Evolutionary conservation across 2,888 invertebrate genomes (phyloP).

Genomic region (Thereva nobilitata): DNA sequence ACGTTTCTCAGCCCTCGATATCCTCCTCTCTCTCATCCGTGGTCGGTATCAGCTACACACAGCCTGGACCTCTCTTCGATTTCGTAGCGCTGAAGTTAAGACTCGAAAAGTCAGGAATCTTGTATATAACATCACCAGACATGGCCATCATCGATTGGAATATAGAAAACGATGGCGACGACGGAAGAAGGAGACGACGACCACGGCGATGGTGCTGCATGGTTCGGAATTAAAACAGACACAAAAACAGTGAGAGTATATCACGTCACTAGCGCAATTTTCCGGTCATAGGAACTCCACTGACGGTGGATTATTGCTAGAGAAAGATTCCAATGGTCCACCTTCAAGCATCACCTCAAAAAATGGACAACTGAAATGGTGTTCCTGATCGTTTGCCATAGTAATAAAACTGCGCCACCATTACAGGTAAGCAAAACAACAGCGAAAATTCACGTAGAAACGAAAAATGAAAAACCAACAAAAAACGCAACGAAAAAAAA

Average conservation of each 20-base stretch:
- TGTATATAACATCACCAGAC: slow-evolving; percentile 25
- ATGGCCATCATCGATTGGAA: slow-evolving; percentile 21
- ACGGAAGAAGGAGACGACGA: slow-evolving; percentile 3
- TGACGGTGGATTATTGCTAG: too few relatives aligned
- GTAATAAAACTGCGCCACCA: neutral
- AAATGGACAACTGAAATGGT: too few relatives aligned
- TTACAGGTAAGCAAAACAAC: slow-evolving; percentile 6
- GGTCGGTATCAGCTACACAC: neutral
- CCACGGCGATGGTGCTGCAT: slow-evolving; percentile 22
- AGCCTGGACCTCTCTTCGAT: neutral
- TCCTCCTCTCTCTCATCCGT: slow-evolving; percentile 13
- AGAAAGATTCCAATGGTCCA: too few relatives aligned
- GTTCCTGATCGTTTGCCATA: too few relatives aligned
- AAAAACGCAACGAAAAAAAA: neutral
- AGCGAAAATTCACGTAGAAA: neutral
- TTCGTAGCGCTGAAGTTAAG: slow-evolving; percentile 6
- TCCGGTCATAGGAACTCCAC: too few relatives aligned
- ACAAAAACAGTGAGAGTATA: slow-evolving; percentile 24
- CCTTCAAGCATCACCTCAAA: too few relatives aligned
- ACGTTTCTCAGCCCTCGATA: slow-evolving; percentile 15
- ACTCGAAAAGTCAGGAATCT: neutral
- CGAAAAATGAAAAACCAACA: slow-evolving; percentile 1
- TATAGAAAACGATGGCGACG: neutral
- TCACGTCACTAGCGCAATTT: neutral
- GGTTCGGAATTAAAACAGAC: slow-evolving; percentile 15